Conservation (phyloP, 2,797 vertebrate species). For the Sorex maritimensis region DNA sequence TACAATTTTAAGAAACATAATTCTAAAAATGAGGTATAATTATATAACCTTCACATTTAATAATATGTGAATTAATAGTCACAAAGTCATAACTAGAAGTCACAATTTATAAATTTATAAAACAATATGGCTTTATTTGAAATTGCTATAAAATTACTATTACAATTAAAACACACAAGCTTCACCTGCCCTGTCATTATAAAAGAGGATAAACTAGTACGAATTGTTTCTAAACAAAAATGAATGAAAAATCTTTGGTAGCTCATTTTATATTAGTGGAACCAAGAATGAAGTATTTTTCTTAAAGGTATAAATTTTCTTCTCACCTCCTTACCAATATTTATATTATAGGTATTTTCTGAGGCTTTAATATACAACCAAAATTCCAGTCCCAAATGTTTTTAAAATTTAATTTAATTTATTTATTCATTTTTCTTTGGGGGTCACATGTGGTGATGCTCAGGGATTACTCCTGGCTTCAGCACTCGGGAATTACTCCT, state of each 20-base stretch:
- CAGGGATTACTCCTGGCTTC: no score
- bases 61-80: constrained; percentile 67
- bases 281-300: constrained; percentile 37
- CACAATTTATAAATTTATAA: constrained; percentile 69
- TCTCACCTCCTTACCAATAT: not conserved
- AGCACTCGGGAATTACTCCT: no score
- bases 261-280: constrained; percentile 61
- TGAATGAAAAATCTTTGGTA: constrained; percentile 29
- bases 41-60: constrained; percentile 77
- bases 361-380: constrained; percentile 30
- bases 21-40: constrained; percentile 76
- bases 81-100: constrained; percentile 58
- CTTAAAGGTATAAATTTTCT: constrained; percentile 42
- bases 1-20: constrained; percentile 65
- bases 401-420: no score
- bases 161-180: constrained; percentile 56
- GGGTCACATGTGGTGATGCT: no score
- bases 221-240: constrained; percentile 53
- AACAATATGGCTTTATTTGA: constrained; percentile 71
- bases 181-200: constrained; percentile 6
- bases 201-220: not conserved
- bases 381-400: not conserved
- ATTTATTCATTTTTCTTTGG: no score
- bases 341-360: not conserved
- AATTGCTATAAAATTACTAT: constrained; percentile 62